Evolutionary conservation across 1,140 invertebrate species (phyloP), one percentile per base, ranked within the genome.

Genomic region (Sitophilus oryzae): DNA sequence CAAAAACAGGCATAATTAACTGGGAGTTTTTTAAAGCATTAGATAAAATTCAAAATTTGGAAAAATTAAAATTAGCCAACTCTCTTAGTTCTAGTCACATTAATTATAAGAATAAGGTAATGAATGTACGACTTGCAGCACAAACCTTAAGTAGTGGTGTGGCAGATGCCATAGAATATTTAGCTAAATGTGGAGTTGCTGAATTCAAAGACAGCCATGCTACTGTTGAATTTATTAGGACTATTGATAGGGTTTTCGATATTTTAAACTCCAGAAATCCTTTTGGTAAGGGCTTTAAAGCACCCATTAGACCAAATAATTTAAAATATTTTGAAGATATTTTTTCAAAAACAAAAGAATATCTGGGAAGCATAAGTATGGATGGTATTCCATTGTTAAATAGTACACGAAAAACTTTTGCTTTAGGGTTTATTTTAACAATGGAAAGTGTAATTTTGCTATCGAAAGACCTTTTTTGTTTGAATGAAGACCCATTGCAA

Each of bases 191-290:
- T 30, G 58, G 54, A 4, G 36, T 61, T 50, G 0, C 9, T 3
- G 11, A 41, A 6, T 68, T 69, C 57, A 1, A 23, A 15, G 50
- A 42, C 4, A 62, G 56, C 44, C 57, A 62, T 50, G 60, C 58
- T 1, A 68, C 62, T 6, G 47, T n/a, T n/a, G n/a, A n/a, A n/a
- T n/a, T n/a, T n/a, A n/a, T n/a, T n/a, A n/a, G n/a, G n/a, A n/a
- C n/a, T 56, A 14, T 67, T 21, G 65, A 69, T 58, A 52, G 58
- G 42, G 37, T 68, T 11, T 69, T 69, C 59, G 67, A 69, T 54
- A 8, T 66, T 19, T 22, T 66, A 0, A 69, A 69, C 54, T 48
- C 21, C 6, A 59, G 61, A 59, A 30, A 45, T 44, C 58, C 57
- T 15, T 61, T 51, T 58, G 60, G 55, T 8, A 64, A 58, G 34